Evolutionary conservation across 2,888 invertebrate genomes (phyloP), one percentile per base, ranked within the genome.

Genomic region (Lepidocyrtoides sp.): DNA sequence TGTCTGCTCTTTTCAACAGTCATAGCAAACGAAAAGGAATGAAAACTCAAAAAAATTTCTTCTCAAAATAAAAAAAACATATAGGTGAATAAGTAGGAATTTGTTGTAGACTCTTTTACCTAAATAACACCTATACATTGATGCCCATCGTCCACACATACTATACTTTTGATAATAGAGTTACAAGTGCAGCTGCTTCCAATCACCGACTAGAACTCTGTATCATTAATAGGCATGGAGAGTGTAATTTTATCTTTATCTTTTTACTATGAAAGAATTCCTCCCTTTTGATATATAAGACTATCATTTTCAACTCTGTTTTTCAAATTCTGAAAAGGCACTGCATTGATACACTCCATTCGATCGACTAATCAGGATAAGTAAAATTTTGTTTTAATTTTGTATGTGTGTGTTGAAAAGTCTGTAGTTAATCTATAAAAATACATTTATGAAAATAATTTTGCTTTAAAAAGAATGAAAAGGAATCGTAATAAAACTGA

Each of bases 111-210:
- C 20, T n/a, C n/a, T n/a, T n/a, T n/a, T 36, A 4, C 36, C 36
- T 36, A 36, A 36, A 36, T 4, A 36, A 36, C n/a, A n/a, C n/a
- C n/a, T n/a, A n/a, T n/a, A n/a, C n/a, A 36, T 36, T 2, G 2
- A 36, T 36, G 36, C 36, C 2, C 36, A 36, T 36, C 36, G 63
- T 63, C 2, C 14, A n/a, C 17, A 23, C 14, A 23, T 41, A 36
- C 17, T 36, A 1, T 8, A 26, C 4, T 69, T 69, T 69, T 36
- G 23, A 5, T 51, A 75, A 48, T 51, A 26, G n/a, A 75, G 48
- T 29, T 51, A 29, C 44, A 51, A 51, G 51, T 75, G 26, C 75
- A 75, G 75, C 48, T 75, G 75, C 75, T 29, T 48, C 75, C 75
- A 75, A 51, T 75, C 75, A 75, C 12, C 10, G 48, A 51, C 48